Evolutionary conservation across 2,113 vertebrate species (phyloP).

Genomic region (Oriolus oriolus): DNA sequence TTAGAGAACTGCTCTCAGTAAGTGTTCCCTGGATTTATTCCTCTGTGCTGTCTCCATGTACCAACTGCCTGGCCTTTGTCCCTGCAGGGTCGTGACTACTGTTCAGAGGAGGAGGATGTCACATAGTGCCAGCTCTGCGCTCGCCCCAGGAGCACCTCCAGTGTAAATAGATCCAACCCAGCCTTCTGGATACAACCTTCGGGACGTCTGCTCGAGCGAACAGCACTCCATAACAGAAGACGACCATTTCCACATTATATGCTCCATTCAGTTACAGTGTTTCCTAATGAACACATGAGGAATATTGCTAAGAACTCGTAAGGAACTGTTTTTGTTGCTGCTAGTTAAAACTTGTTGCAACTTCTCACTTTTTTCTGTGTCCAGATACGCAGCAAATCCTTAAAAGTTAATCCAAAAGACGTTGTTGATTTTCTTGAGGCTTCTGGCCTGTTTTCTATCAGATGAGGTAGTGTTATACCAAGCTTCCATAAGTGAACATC

Average conservation of each 20-base stretch:
- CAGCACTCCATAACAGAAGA: conserved; percentile 69
- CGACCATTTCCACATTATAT: conserved; percentile 71
- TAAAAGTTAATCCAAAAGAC: conserved; percentile 68
- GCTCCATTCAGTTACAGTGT: conserved; percentile 78
- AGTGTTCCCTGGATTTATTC: background rate
- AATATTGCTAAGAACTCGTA: conserved; percentile 72
- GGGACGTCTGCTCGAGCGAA: conserved; percentile 65
- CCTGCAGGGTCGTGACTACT: conserved; percentile 90
- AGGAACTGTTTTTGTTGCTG: conserved; percentile 75
- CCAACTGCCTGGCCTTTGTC: background rate
- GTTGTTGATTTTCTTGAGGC: conserved; percentile 61
- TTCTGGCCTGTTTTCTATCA: conserved; percentile 69
- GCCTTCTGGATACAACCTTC: conserved; percentile 52
- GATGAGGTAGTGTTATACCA: conserved; percentile 61
- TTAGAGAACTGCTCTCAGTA: background rate
- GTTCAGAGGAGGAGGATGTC: conserved; percentile 93
- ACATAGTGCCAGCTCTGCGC: conserved; percentile 82
- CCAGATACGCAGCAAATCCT: conserved; percentile 72
- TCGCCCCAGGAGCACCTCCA: conserved; percentile 64
- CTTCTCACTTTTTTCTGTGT: conserved; percentile 74
- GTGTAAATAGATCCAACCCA: conserved; percentile 81
- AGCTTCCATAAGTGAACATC: conserved; percentile 59
- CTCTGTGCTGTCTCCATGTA: background rate
- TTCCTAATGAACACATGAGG: conserved; percentile 74
- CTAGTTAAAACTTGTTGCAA: conserved; percentile 77